Conservation (phyloP, 2,888 invertebrate genomes). For the Limenitis camilla region DNA sequence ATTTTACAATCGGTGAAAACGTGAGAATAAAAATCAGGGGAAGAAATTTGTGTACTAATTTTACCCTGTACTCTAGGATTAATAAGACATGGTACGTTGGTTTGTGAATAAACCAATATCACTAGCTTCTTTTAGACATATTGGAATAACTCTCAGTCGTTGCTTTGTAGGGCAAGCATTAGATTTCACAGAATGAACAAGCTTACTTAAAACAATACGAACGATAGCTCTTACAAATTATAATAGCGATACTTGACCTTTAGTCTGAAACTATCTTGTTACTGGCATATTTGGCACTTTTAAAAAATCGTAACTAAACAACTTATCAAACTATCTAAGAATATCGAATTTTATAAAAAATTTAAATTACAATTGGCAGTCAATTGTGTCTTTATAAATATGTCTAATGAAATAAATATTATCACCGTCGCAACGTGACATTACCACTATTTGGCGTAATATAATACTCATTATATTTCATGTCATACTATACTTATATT, state of each 20-base stretch:
- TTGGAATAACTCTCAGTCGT: conserved; percentile 54
- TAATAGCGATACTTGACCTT: conserved; percentile 38
- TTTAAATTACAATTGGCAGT: conserved; percentile 70
- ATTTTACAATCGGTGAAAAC: conserved; percentile 62
- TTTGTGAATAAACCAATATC: conserved; percentile 9
- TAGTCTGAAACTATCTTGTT: conserved; percentile 34
- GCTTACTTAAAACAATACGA: conserved; percentile 32
- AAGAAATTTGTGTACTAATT: conserved; percentile 64
- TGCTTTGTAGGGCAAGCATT: conserved; percentile 59
- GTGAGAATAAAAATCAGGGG: conserved; percentile 64
- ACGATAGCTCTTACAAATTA: conserved; percentile 35
- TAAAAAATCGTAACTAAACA: conserved; percentile 63
- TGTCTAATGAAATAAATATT: conserved; percentile 54
- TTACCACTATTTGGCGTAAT: conserved; percentile 53
- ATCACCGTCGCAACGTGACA: conserved; percentile 58
- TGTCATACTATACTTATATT: conserved; percentile 49
- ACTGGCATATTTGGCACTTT: conserved; percentile 60
- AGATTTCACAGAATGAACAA: conserved; percentile 40
- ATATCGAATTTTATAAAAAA: conserved; percentile 67
- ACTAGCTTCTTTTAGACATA: conserved; percentile 9
- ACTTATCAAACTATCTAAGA: conserved; percentile 67
- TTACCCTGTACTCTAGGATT: conserved; percentile 74
- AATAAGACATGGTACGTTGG: conserved; percentile 43
- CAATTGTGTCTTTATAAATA: conserved; percentile 62
- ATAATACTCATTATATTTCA: conserved; percentile 43